Percentiles rank a stretch among this genome's conserved stretches.
phyloP scores from a whole-genome alignment of 2,113 vertebrate species.

The Engystomops pustulosus region DNA sequence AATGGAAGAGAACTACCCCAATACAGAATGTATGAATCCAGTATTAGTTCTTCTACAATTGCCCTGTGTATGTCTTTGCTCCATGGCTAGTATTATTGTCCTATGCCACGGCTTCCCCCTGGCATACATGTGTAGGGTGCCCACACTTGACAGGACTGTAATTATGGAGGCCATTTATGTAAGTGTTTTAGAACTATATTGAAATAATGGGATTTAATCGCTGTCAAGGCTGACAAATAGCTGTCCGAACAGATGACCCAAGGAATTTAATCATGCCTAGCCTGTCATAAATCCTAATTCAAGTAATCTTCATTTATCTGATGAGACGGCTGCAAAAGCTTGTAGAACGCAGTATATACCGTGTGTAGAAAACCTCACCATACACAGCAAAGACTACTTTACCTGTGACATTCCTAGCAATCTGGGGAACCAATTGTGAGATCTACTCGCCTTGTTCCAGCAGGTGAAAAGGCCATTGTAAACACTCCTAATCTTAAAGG shows the following conservation, averaged over 20 bases:
- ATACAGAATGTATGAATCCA: not conserved
- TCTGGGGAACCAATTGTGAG: too few species aligned
- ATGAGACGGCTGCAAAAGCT: not conserved
- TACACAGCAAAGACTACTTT: too few species aligned
- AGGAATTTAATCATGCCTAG: not conserved
- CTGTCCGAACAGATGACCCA: constrained; percentile 9
- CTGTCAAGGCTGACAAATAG: not conserved
- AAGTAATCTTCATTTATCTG: constrained; percentile 24
- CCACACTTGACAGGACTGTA: not conserved
- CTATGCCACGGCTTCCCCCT: not conserved
- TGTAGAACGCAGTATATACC: not conserved
- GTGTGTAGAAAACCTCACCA: too few species aligned
- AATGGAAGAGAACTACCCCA: not conserved
- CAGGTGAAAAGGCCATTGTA: too few species aligned
- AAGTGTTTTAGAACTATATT: not conserved
- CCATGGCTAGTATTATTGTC: too few species aligned
- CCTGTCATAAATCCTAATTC: constrained; percentile 20
- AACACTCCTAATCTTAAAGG: too few species aligned
- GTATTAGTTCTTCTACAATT: not conserved
- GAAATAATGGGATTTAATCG: not conserved
- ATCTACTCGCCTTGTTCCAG: too few species aligned
- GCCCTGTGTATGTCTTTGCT: too few species aligned
- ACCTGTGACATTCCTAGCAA: too few species aligned
- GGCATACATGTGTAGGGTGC: not conserved
- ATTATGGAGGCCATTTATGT: not conserved